Evolutionary conservation across 2,797 vertebrate species (phyloP).

Genomic region (Zenarchopterus dispar): DNA sequence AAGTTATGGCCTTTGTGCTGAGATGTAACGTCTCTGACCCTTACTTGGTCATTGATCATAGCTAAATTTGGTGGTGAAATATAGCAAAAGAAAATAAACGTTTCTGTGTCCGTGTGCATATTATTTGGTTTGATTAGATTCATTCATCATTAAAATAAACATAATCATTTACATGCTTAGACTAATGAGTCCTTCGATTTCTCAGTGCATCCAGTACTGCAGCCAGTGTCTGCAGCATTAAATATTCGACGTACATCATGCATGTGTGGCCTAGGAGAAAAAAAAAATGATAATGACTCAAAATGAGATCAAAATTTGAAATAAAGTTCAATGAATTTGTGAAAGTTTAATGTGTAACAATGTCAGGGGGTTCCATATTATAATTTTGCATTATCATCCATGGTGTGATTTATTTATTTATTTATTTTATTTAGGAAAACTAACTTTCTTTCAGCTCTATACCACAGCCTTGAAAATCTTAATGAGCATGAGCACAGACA

Average conservation of each 20-base stretch:
- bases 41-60: too few relatives aligned
- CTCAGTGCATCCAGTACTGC: too few relatives aligned
- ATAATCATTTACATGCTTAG: not conserved
- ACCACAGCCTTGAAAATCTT: not conserved
- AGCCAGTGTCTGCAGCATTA: conserved; percentile 6
- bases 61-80: not conserved
- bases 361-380: not conserved
- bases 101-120: too few relatives aligned
- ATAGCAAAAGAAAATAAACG: not conserved
- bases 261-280: too few relatives aligned
- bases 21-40: conserved; percentile 12
- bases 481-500: not conserved
- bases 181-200: not conserved
- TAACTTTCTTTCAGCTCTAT: not conserved
- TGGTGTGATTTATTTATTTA: not conserved
- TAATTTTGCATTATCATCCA: not conserved
- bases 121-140: not conserved
- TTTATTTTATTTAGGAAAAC: not conserved
- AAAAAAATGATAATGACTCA: too few relatives aligned
- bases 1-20: conserved; percentile 1
- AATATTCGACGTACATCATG: not conserved
- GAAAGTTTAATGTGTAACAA: too few relatives aligned
- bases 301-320: too few relatives aligned
- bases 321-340: too few relatives aligned
- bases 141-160: not conserved